phyloP scores from a whole-genome alignment of 2,797 vertebrate genomes.

The Pseudocheirus occidentalis region DNA sequence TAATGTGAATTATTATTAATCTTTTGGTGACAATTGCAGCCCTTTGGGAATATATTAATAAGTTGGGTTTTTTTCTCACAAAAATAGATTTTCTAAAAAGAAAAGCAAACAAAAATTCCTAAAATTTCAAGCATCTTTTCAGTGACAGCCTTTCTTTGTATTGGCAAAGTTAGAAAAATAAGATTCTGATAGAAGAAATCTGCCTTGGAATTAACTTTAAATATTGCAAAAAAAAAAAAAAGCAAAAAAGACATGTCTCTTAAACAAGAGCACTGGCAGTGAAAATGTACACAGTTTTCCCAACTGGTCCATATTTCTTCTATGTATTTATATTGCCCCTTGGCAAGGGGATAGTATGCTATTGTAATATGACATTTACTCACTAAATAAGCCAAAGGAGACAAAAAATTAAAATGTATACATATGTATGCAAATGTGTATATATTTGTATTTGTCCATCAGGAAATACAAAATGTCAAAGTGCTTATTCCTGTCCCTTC shows the following conservation, averaged over 20 bases:
- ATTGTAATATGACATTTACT: conserved; percentile 62
- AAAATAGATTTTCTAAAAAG: neutral
- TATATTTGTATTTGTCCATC: neutral
- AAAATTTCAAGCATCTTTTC: neutral
- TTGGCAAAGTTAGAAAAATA: conserved; percentile 74
- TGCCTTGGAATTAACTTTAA: conserved; percentile 60
- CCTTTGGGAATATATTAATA: neutral
- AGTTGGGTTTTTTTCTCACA: neutral
- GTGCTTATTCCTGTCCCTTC: conserved; percentile 19
- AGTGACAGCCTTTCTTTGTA: neutral
- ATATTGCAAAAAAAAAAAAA: conserved; percentile 40
- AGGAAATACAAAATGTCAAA: conserved; percentile 69
- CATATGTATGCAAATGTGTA: no score
- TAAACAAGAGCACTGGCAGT: conserved; percentile 11
- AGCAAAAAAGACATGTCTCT: conserved; percentile 36
- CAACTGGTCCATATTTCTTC: neutral
- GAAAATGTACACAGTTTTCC: conserved; percentile 50
- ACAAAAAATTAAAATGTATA: conserved; percentile 6
- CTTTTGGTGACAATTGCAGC: neutral
- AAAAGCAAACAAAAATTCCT: neutral
- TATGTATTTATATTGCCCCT: conserved; percentile 20
- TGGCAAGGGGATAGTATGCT: conserved; percentile 47
- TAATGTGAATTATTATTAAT: neutral
- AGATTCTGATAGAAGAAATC: conserved; percentile 67
- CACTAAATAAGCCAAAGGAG: conserved; percentile 52